A percentile compares a stretch with the other conserved stretches of the same genome.
Conservation (phyloP, 2,113 vertebrate species). For the Brachirus orientalis region DNA sequence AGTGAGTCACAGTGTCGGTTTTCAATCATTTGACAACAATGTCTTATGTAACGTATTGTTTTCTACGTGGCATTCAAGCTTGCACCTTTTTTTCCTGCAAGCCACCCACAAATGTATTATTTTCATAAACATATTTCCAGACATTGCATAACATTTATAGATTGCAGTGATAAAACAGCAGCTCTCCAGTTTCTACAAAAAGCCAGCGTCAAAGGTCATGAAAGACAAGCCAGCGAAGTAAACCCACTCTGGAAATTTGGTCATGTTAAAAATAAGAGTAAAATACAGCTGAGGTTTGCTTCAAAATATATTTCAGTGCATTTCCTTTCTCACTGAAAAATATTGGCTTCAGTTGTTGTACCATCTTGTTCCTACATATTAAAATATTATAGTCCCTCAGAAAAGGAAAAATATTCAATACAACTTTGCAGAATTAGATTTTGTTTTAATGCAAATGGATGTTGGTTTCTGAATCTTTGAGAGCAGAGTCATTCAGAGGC, state of each 20-base stretch:
- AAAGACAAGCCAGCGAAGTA: slow-evolving; percentile 13
- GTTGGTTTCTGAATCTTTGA: neutral
- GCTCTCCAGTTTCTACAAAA: slow-evolving; percentile 30
- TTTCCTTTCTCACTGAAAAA: slow-evolving; percentile 10
- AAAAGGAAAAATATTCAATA: slow-evolving; percentile 11
- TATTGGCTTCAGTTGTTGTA: neutral
- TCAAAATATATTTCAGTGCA: slow-evolving; percentile 1
- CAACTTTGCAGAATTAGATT: slow-evolving; percentile 9
- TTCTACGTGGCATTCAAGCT: slow-evolving; percentile 41
- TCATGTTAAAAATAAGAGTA: no score
- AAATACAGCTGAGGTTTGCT: no score
- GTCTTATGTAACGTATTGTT: slow-evolving; percentile 66
- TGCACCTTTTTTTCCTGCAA: slow-evolving; percentile 45
- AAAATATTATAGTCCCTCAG: slow-evolving; percentile 30
- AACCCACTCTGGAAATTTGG: no score
- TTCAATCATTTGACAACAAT: slow-evolving; percentile 26
- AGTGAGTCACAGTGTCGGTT: slow-evolving; percentile 14
- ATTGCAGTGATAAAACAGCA: slow-evolving; percentile 43
- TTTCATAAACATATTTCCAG: slow-evolving; percentile 72
- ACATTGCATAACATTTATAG: slow-evolving; percentile 68
- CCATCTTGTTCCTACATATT: slow-evolving; percentile 19
- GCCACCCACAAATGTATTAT: slow-evolving; percentile 73
- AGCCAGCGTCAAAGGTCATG: slow-evolving; percentile 1
- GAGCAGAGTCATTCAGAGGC: slow-evolving; percentile 4
- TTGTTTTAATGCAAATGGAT: slow-evolving; percentile 16